Evolutionary conservation across 2,888 invertebrate genomes (phyloP).

Genomic region (Drosophila demipolita): DNA sequence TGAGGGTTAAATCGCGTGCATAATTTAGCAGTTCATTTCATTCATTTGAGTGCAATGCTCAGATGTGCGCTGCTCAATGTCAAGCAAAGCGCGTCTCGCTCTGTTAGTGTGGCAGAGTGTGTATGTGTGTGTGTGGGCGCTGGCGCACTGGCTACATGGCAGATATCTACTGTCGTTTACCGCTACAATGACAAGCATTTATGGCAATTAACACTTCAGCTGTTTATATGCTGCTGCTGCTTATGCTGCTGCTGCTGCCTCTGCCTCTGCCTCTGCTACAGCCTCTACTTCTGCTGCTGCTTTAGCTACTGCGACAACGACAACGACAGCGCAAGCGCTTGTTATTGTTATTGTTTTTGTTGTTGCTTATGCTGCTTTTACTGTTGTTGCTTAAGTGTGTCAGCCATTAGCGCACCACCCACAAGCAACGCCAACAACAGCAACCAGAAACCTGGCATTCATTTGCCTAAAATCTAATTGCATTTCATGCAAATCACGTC

Average conservation of each 20-base stretch:
- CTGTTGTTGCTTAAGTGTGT: slow-evolving; percentile 76
- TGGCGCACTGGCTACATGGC: slow-evolving; percentile 82
- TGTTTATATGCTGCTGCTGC: slow-evolving; percentile 81
- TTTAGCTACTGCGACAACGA: slow-evolving; percentile 10
- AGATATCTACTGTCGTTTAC: slow-evolving; percentile 84
- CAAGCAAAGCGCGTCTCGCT: slow-evolving; percentile 25
- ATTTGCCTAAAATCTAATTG: slow-evolving; percentile 71
- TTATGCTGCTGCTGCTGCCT: slow-evolving; percentile 17
- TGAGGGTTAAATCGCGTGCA: slow-evolving; percentile 82
- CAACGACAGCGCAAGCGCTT: slow-evolving; percentile 43
- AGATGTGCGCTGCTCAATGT: slow-evolving; percentile 54
- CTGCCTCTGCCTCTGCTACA: slow-evolving; percentile 33
- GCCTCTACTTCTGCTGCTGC: slow-evolving; percentile 15
- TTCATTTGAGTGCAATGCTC: slow-evolving; percentile 79
- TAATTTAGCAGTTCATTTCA: slow-evolving; percentile 82
- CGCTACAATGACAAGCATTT: slow-evolving; percentile 85
- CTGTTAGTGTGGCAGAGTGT: slow-evolving; percentile 17
- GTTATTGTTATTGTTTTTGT: slow-evolving; percentile 23
- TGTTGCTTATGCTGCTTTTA: slow-evolving; percentile 26
- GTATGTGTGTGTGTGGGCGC: slow-evolving; percentile 54
- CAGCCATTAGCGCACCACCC: slow-evolving; percentile 72
- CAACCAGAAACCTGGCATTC: slow-evolving; percentile 17
- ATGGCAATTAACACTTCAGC: slow-evolving; percentile 86
- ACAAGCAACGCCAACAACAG: slow-evolving; percentile 38
- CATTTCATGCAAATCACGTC: slow-evolving; percentile 78